These are phyloP conservation scores for Trichoplax adhaerens DNA, from an alignment of 37 sponge, comb jelly and placozoan species.

Conservation along the genomic window DNA sequence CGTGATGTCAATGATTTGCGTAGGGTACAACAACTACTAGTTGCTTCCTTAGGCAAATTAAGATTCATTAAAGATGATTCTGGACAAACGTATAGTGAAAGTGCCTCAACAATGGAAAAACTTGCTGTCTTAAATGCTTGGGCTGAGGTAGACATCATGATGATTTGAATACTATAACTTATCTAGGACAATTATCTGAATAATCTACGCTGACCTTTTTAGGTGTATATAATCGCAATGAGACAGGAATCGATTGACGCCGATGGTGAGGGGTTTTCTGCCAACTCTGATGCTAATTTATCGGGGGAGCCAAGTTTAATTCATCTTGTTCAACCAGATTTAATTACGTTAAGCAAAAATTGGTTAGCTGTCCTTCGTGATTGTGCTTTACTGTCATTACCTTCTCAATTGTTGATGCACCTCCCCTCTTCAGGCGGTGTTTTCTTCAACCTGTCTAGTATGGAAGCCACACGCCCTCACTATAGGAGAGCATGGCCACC, in stretches of 20 bases:
- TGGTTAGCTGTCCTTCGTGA: constrained; percentile 83
- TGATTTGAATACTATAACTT: too few relatives aligned
- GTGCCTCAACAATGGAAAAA: constrained; percentile 70
- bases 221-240: too few relatives aligned
- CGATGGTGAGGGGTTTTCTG: too few relatives aligned
- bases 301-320: too few relatives aligned
- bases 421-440: constrained; percentile 58
- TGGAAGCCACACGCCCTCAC: constrained; percentile 39
- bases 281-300: too few relatives aligned
- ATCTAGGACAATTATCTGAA: too few relatives aligned
- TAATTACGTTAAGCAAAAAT: constrained; percentile 37
- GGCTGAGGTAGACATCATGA: constrained; percentile 53
- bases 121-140: constrained; percentile 88
- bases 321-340: constrained; percentile 34
- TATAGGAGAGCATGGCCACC: constrained; percentile 65
- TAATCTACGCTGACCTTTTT: too few relatives aligned
- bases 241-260: too few relatives aligned
- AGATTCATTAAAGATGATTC: neutral
- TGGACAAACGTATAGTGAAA: constrained; percentile 29
- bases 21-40: constrained; percentile 71
- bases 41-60: constrained; percentile 66
- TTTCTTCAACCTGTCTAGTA: constrained; percentile 48
- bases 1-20: constrained; percentile 62
- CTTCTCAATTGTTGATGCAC: constrained; percentile 58
- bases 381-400: constrained; percentile 68